Conservation (phyloP, 35 echinoderm and acorn worm species). For the Ophiothrix spiculata region DNA sequence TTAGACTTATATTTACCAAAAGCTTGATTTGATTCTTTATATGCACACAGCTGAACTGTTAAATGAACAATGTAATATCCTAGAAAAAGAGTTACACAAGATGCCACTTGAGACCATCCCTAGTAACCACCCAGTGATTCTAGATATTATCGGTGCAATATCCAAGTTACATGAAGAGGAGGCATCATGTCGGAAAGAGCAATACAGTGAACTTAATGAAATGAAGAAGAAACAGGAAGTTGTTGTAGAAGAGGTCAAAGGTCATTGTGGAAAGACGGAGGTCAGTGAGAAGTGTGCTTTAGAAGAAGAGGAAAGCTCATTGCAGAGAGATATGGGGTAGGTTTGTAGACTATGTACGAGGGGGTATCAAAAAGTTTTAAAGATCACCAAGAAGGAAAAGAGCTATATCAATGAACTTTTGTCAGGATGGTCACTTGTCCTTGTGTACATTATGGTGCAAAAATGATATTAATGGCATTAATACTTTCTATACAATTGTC, state of each 20-base stretch:
- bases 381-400: too few relatives aligned
- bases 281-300: not conserved
- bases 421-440: too few relatives aligned
- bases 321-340: not conserved
- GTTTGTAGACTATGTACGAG: too few relatives aligned
- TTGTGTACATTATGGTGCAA: too few relatives aligned
- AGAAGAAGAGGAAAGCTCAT: not conserved
- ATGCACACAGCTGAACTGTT: not conserved
- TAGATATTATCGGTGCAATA: not conserved
- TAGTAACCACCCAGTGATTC: constrained; percentile 9
- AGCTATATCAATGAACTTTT: too few relatives aligned
- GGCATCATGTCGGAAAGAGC: not conserved
- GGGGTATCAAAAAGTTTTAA: too few relatives aligned
- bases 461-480: too few relatives aligned
- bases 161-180: not conserved
- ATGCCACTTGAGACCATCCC: not conserved
- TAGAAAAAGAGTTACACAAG: not conserved
- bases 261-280: not conserved
- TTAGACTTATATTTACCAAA: not conserved
- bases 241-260: not conserved
- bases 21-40: not conserved
- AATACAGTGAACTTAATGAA: not conserved
- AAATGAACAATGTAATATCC: not conserved
- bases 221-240: not conserved
- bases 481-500: too few relatives aligned